A percentile compares a stretch with the other conserved stretches of the same genome.
These are phyloP conservation scores for Acanthis flammea DNA, from an alignment of 2,797 vertebrate species.

Conservation along the genomic window DNA sequence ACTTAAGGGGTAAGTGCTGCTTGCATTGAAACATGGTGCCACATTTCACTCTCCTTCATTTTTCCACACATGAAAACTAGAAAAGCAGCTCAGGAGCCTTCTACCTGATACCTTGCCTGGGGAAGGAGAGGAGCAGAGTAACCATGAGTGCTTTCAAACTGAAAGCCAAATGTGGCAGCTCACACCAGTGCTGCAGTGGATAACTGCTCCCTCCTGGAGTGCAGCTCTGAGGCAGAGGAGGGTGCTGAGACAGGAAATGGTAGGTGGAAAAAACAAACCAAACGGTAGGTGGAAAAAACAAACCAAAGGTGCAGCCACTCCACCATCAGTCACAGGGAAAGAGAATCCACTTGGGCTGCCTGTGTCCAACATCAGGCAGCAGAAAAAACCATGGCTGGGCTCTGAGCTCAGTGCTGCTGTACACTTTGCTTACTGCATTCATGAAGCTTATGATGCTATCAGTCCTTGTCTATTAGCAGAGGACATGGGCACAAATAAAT, in stretches of 20 bases:
- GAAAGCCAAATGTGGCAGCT: not conserved
- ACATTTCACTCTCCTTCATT: not conserved
- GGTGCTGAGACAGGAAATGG: not conserved
- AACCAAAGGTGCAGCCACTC: not conserved
- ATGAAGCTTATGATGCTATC: not conserved
- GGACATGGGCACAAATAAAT: not conserved
- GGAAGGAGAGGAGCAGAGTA: not conserved
- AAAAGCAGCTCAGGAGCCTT: not conserved
- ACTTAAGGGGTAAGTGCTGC: not conserved
- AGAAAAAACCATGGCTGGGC: not conserved
- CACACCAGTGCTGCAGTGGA: not conserved
- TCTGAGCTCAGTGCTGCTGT: not conserved
- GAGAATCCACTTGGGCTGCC: not conserved
- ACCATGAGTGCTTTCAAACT: not conserved
- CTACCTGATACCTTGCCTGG: not conserved
- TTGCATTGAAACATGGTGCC: not conserved
- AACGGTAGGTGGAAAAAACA: rapidly evolving
- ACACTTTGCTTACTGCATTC: not conserved
- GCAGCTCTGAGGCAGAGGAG: not conserved
- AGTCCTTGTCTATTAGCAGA: not conserved
- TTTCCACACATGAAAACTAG: not conserved
- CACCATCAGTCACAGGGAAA: not conserved
- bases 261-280: rapidly evolving
- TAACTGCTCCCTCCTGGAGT: not conserved
- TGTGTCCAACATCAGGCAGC: not conserved